Base-by-base conservation (phyloP, 2,888 invertebrate species). In the Odiellus spinosus region DNA sequence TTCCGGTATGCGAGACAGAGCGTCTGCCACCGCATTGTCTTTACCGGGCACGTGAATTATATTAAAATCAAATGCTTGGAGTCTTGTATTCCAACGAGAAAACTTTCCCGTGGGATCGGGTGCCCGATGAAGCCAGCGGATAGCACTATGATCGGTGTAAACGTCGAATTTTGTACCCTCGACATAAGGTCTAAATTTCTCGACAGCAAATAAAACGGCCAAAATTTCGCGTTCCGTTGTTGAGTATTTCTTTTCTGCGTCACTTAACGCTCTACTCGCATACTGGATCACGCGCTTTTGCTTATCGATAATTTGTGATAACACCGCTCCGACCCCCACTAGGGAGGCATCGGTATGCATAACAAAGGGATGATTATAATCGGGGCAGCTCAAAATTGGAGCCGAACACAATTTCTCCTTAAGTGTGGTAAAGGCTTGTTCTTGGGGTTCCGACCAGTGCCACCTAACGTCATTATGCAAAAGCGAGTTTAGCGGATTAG, bases 81-180 rank as follows among this genome's bases (percentile, higher is more conserved):
- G 48, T 11, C 56, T 49, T 6, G 70, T 40, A 1, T 64, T 63
- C 71, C 69, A 71, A 35, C 70, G 52, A 1, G 63, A 64, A 0
- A 72, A 51, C 32, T 68, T 49, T 12, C 67, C 66, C 12, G 60
- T 58, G 0, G 64, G 63, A 8, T 66, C 59, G 49, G 67, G 66
- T 4, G 67, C 34, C 0, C 57, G 54, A 50, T 65, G 51, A 5
- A 71, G 51, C 66, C 68, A 72, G 60, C 65, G 64, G 32, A 72
- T 56, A 0, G 69, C 65, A 48, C 67, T 63, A 46, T 70, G 71
- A 48, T 71, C 71, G 0, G 66, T 68, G 3, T 61, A 50, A 0
- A 70, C 56, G 1, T 52, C 52, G 15, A 67, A 64, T 1, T 54
- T 41, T 5, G 58, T 34, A 1, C 63, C 61, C 43, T 66, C 64